Percentiles rank a stretch among this genome's conserved stretches.
These are phyloP conservation scores for Trissoscelio sp. DNA, from an alignment of 2,888 invertebrate species.

Conservation along the genomic window DNA sequence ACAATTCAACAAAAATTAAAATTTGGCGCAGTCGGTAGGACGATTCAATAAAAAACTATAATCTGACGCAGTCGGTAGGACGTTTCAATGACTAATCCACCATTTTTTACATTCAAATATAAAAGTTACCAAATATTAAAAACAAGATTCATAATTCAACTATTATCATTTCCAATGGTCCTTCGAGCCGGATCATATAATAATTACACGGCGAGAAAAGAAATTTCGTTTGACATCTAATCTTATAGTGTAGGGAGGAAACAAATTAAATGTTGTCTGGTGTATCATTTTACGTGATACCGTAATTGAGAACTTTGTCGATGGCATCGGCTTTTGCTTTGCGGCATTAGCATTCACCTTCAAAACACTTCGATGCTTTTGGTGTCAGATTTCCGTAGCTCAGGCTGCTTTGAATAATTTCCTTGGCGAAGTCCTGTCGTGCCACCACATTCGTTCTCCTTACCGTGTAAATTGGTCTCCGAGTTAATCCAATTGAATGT, in stretches of 20 bases:
- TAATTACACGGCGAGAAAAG: too few species aligned
- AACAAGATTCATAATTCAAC: too few species aligned
- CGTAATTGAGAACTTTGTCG: slow-evolving; percentile 40
- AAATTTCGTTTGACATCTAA: slow-evolving; percentile 32
- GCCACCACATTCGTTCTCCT: slow-evolving; percentile 30
- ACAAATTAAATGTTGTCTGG: background rate
- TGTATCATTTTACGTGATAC: slow-evolving; percentile 13
- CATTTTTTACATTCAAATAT: too few species aligned
- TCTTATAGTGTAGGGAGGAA: background rate
- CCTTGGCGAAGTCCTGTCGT: slow-evolving; percentile 22
- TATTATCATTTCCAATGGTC: too few species aligned
- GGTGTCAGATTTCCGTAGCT: slow-evolving; percentile 44
- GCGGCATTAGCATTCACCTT: slow-evolving; percentile 41
- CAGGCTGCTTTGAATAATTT: slow-evolving; percentile 49
- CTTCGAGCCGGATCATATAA: too few species aligned
- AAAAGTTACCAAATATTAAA: too few species aligned
- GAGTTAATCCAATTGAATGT: slow-evolving; percentile 61
- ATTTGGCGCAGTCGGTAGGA: too few species aligned
- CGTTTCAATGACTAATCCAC: too few species aligned
- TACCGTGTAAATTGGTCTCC: slow-evolving; percentile 41
- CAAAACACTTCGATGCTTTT: slow-evolving; percentile 35
- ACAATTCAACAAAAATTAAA: too few species aligned
- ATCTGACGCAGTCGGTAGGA: too few species aligned
- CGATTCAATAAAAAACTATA: too few species aligned
- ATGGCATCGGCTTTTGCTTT: slow-evolving; percentile 36